These are phyloP conservation scores for Helobdella robusta DNA, from an alignment of 2,888 invertebrate species.

Conservation along the genomic window DNA sequence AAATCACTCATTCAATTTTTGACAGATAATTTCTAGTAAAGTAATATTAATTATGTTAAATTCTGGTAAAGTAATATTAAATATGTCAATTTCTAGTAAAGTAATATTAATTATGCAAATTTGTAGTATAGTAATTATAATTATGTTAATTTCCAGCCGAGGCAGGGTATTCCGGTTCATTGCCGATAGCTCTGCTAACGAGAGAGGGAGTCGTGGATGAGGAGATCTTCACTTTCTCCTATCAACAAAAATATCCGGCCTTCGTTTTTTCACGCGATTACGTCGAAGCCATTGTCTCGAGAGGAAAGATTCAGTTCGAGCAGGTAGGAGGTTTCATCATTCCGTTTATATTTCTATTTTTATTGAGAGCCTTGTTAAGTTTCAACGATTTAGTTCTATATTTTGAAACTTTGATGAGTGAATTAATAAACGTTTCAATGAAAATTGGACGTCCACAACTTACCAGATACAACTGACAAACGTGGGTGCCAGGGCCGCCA, in stretches of 20 bases:
- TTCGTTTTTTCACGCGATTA: constrained; percentile 13
- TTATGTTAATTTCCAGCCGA: background rate
- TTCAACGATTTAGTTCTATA: no score
- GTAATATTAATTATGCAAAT: no score
- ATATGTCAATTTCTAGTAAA: no score
- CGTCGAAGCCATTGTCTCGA: constrained; percentile 22
- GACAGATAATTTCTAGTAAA: no score
- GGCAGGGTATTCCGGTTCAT: background rate
- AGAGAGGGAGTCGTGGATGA: constrained; percentile 9
- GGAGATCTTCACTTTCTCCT: background rate
- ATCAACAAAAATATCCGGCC: constrained; percentile 19
- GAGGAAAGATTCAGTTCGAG: constrained; percentile 21
- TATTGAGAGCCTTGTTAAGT: no score
- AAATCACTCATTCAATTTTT: no score
- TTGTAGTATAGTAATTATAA: background rate
- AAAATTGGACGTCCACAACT: background rate
- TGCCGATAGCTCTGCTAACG: constrained; percentile 2
- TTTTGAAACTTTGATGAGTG: no score
- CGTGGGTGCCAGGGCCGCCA: constrained; percentile 34
- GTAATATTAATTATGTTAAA: no score
- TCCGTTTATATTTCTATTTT: no score
- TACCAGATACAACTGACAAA: constrained; percentile 34
- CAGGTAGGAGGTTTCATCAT: constrained; percentile 13
- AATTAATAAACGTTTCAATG: no score
- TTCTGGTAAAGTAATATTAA: no score